These are phyloP conservation scores for Tapirus indicus DNA, from an alignment of 2,797 vertebrate species.

Conservation along the genomic window DNA sequence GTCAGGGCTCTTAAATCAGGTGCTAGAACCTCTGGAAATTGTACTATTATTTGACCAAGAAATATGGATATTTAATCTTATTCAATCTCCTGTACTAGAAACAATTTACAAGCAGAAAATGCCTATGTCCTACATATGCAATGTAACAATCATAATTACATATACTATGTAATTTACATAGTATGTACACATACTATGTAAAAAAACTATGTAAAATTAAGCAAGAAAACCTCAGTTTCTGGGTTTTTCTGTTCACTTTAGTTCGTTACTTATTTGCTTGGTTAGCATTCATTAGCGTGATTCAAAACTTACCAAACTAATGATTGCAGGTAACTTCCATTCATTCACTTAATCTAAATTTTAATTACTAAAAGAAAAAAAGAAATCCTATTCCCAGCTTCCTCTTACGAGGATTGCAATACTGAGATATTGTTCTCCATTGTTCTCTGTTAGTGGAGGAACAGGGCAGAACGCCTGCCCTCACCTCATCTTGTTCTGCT, in stretches of 20 bases:
- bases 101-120: not conserved
- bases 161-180: not conserved
- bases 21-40: not conserved
- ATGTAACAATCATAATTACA: not conserved
- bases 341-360: not conserved
- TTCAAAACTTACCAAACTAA: not conserved
- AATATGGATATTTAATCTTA: not conserved
- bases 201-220: not conserved
- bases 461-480: fast-evolving
- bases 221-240: not conserved
- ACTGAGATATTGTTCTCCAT: not conserved
- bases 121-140: not conserved
- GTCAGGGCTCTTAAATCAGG: not conserved
- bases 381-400: not conserved
- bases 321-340: not conserved
- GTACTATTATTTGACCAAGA: not conserved
- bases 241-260: not conserved
- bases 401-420: not conserved
- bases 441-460: not conserved
- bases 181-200: too few species aligned
- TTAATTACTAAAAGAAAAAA: not conserved
- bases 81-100: not conserved
- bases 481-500: not conserved
- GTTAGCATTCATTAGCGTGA: not conserved
- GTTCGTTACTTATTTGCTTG: not conserved